These are phyloP conservation scores for Hemibagrus guttatus DNA, from an alignment of 2,797 vertebrate genomes.

Conservation along the genomic window DNA sequence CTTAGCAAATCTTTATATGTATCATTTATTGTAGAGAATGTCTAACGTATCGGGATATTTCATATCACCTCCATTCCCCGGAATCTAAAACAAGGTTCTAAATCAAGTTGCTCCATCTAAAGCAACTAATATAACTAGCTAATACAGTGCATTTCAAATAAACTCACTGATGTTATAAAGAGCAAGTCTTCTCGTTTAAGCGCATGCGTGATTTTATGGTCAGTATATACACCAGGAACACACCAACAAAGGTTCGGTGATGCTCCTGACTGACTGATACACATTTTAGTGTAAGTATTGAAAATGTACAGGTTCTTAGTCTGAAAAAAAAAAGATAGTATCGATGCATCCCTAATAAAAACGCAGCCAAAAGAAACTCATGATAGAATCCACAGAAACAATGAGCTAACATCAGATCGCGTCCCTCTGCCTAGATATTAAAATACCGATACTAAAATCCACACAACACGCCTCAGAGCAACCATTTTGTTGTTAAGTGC, in stretches of 20 bases:
- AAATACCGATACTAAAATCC: background rate
- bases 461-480: background rate
- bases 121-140: background rate
- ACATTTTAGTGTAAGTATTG: background rate
- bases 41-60: background rate
- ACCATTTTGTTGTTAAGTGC: background rate
- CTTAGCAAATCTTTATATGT: background rate
- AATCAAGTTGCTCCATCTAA: background rate
- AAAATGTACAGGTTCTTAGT: background rate
- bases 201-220: background rate
- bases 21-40: background rate
- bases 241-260: too few relatives aligned
- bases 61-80: background rate
- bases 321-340: background rate
- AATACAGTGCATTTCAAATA: background rate
- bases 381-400: too few relatives aligned
- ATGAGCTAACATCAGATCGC: background rate
- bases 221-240: background rate
- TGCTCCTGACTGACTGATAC: background rate
- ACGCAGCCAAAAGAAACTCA: background rate
- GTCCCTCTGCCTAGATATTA: background rate
- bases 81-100: background rate
- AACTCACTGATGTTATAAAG: background rate
- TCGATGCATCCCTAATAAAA: slow-evolving; percentile 24
- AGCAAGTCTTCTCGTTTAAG: background rate